Base-by-base conservation (phyloP, 2,797 vertebrate genomes). In the Mormyrus hasselquistii region DNA sequence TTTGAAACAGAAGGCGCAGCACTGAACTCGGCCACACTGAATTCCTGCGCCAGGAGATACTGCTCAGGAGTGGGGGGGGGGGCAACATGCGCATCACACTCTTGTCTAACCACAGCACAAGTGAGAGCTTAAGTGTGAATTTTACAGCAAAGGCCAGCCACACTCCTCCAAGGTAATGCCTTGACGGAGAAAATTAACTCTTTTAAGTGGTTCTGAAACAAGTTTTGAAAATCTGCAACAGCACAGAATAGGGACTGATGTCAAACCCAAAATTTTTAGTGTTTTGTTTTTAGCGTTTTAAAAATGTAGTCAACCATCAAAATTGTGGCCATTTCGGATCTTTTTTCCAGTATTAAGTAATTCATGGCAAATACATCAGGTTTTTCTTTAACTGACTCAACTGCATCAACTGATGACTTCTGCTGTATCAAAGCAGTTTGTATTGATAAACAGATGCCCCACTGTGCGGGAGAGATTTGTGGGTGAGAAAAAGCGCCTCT, bases 401-500 rank as follows among this genome's bases (percentile, higher is more conserved):
- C 47, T 29, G 22, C 22, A 52, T 86, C 84, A 86, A 86, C 5
- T 49, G 44, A 49, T 10, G 19, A 52, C 82, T 5, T 38, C 29
- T 52, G 49, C 19, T 52, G 82, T 29, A 84, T 84, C 44, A 52
- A 50, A 10, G 49, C 47, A 49, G 82, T 52, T 49, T 52, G 82
- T 12, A 84, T 86, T 90, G 90, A 90, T 82, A 91, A 82, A 89
- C 91, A 90, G 86, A 41, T 52, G 89, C 69, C 59, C 86, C 73
- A n/a, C 55, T 89, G 87, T 29, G 88, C 87, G 87, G 82, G 57
- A 90, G 83, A 90, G 90, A 86, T 91, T 93, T 92, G 73, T 91
- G 89, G 88, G 90, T 90, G 90, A 83, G 82, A 92, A 90, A 89
- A 90, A 92, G 90, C 89, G 91, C 92, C 91, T 91, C 93, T 96